Conservation (phyloP, 2,113 vertebrate species). For the Nibea albiflora region DNA sequence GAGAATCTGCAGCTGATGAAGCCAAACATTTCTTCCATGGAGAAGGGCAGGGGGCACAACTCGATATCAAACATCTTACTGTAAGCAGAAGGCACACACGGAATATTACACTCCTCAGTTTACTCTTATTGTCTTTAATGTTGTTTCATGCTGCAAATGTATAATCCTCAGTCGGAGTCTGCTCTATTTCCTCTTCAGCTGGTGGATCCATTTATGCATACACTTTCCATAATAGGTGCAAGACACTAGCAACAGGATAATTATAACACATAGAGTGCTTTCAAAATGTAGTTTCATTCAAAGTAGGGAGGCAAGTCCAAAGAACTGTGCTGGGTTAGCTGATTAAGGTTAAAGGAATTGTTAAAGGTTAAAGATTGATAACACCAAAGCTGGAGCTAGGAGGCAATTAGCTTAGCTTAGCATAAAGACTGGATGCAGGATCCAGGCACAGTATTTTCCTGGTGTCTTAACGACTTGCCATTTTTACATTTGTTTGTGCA, state of each 20-base stretch:
- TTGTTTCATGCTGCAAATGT: not conserved
- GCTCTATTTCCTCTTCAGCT: not conserved
- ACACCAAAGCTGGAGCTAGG: not conserved
- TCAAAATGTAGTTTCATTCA: not conserved
- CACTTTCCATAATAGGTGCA: not conserved
- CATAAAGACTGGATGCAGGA: not conserved
- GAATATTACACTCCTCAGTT: not conserved
- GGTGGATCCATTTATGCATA: not conserved
- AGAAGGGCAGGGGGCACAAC: constrained; percentile 97
- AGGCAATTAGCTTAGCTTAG: not conserved
- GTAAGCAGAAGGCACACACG: constrained; percentile 52
- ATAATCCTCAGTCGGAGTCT: not conserved
- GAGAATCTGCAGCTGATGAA: constrained; percentile 99
- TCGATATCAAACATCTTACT: constrained; percentile 99
- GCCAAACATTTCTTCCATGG: constrained; percentile 99
- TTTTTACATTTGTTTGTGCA: not conserved
- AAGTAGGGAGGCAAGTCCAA: not conserved
- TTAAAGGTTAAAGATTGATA: not conserved
- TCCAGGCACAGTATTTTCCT: not conserved
- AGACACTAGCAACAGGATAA: not conserved
- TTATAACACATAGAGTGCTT: not conserved
- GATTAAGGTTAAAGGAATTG: not conserved
- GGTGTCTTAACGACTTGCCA: not conserved
- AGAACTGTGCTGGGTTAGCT: not conserved
- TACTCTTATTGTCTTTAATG: not conserved